phyloP scores from a whole-genome alignment of 2,797 vertebrate species.

The Acridotheres tristis region DNA sequence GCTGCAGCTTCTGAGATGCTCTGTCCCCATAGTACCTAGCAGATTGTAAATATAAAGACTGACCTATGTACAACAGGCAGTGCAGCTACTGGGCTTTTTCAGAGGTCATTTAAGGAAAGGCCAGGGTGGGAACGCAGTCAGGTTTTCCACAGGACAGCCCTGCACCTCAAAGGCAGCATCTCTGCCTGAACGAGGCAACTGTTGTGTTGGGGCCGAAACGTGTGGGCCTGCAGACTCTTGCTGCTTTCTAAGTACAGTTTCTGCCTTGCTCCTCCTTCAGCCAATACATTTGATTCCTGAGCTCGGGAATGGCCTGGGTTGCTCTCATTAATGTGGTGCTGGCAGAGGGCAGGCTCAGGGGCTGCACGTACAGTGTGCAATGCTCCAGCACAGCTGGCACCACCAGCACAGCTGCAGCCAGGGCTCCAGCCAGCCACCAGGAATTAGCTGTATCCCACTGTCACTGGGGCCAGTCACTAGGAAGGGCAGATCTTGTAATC shows the following conservation, averaged over 20 bases:
- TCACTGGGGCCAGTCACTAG: neutral
- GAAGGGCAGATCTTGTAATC: neutral
- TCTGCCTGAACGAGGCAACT: accelerated
- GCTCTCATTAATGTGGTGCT: accelerated
- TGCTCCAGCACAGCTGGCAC: no score
- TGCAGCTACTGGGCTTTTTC: neutral
- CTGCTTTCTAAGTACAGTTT: neutral
- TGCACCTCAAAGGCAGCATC: accelerated
- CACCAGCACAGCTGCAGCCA: neutral
- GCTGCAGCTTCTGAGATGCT: neutral
- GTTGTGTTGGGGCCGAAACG: neutral
- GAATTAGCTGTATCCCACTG: neutral
- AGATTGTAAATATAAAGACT: neutral
- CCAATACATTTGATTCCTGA: neutral
- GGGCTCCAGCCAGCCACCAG: neutral
- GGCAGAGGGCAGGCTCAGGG: neutral
- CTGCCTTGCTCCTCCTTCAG: neutral
- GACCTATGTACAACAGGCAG: neutral
- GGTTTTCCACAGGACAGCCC: neutral
- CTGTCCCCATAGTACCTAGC: neutral
- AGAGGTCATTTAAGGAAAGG: neutral
- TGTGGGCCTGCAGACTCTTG: neutral
- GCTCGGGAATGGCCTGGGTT: accelerated
- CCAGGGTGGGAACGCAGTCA: neutral
- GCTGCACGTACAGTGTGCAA: accelerated